A percentile compares a stretch with the other conserved stretches of the same genome.
phyloP scores from a whole-genome alignment of 2,888 invertebrate genomes.

The Elysia crispata region DNA sequence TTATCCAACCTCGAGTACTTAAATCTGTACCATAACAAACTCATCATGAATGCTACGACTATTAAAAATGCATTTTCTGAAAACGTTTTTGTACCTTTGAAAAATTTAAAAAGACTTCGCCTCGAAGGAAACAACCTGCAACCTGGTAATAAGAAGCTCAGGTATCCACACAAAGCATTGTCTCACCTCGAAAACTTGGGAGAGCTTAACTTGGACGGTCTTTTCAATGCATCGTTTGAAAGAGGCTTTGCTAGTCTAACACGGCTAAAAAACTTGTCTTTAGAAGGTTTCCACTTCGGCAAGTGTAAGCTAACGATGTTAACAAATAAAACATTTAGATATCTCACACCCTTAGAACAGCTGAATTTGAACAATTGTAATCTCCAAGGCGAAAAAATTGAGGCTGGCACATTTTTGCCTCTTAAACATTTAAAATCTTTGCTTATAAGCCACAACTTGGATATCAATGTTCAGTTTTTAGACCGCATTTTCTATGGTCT shows the following conservation, averaged over 20 bases:
- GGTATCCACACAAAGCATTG: slow-evolving; percentile 45
- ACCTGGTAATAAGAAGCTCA: not conserved
- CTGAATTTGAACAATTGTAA: slow-evolving; percentile 13
- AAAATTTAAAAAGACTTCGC: not conserved
- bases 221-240: slow-evolving; percentile 26
- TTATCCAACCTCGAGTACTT: not conserved
- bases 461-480: not conserved
- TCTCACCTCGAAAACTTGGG: slow-evolving; percentile 24
- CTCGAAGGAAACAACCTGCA: not conserved
- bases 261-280: not conserved
- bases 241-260: slow-evolving; percentile 26
- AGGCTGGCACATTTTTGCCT: slow-evolving; percentile 3
- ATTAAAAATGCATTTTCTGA: not conserved
- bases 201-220: slow-evolving; percentile 42
- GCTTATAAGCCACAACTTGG: slow-evolving; percentile 23
- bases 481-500: not conserved
- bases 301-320: not conserved
- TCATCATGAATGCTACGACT: not conserved
- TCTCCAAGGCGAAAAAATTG: not conserved
- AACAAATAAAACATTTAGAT: slow-evolving; percentile 3
- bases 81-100: not conserved
- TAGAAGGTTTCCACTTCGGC: not conserved
- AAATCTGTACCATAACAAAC: not conserved
- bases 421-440: slow-evolving; percentile 6
- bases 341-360: not conserved